phyloP scores from a whole-genome alignment of 2,888 invertebrate genomes.

The Auanema freiburgensis region DNA sequence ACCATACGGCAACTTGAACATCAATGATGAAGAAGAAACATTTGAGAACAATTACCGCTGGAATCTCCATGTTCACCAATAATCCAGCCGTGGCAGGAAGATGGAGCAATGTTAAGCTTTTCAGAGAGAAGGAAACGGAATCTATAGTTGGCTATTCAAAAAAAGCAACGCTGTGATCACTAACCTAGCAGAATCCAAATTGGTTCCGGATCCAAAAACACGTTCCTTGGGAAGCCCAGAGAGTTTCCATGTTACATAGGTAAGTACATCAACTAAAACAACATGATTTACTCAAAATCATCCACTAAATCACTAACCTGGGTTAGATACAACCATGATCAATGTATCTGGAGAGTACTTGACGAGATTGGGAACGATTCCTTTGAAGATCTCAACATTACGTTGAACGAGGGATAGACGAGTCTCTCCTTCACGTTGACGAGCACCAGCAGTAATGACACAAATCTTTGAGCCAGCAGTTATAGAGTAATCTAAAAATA shows the following conservation, averaged over 20 bases:
- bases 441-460: constrained; percentile 86
- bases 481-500: constrained; percentile 72
- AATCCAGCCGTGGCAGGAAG: constrained; percentile 87
- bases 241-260: constrained; percentile 91
- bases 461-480: constrained; percentile 74
- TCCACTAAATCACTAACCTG: constrained; percentile 66
- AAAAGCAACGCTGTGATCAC: no score
- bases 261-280: constrained; percentile 79
- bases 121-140: constrained; percentile 86
- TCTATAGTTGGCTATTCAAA: constrained; percentile 67
- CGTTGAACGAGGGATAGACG: constrained; percentile 85
- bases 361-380: constrained; percentile 80
- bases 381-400: constrained; percentile 80
- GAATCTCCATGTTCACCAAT: constrained; percentile 92
- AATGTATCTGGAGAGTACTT: constrained; percentile 83
- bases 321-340: constrained; percentile 85
- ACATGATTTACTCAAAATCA: background rate
- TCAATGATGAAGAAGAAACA: background rate
- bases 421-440: constrained; percentile 85
- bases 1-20: constrained; percentile 83
- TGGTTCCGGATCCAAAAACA: constrained; percentile 89
- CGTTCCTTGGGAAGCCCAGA: constrained; percentile 84
- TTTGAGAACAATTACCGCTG: constrained; percentile 71
- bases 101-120: constrained; percentile 77
- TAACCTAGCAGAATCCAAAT: constrained; percentile 87